phyloP scores from a whole-genome alignment of 2,113 vertebrate genomes.

The Camelus dromedarius region DNA sequence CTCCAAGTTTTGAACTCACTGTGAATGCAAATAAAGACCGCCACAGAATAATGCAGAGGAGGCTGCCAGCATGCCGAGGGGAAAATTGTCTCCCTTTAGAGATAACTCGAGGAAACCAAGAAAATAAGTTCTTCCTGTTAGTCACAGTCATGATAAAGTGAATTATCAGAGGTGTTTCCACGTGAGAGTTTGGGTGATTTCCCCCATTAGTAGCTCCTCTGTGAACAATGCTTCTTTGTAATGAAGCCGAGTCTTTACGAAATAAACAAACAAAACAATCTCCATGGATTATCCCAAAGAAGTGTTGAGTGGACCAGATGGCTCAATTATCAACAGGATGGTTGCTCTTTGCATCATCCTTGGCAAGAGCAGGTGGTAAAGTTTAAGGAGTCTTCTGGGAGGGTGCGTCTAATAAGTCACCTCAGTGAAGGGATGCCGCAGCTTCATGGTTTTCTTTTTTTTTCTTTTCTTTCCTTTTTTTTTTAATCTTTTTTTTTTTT shows the following conservation, averaged over 20 bases:
- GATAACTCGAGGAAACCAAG: conserved; percentile 62
- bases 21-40: conserved; percentile 53
- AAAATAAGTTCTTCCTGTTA: conserved; percentile 46
- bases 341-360: not conserved
- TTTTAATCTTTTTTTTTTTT: no score
- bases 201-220: conserved; percentile 9
- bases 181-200: conserved; percentile 60
- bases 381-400: not conserved
- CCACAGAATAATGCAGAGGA: not conserved
- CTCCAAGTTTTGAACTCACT: conserved; percentile 54
- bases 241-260: conserved; percentile 28
- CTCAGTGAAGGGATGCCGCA: not conserved
- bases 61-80: conserved; percentile 40
- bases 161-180: conserved; percentile 56
- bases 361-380: not conserved
- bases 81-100: conserved; percentile 67
- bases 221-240: not conserved
- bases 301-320: conserved; percentile 16
- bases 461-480: no score
- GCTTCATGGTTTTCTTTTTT: not conserved
- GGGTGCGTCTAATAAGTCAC: not conserved
- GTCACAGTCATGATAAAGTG: conserved; percentile 60
- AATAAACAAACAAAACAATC: conserved; percentile 41
- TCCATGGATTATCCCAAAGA: conserved; percentile 4
- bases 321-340: not conserved